Evolutionary conservation across 2,113 vertebrate species (phyloP), one percentile per base, ranked within the genome.

Genomic region (Terrapene triunguis): DNA sequence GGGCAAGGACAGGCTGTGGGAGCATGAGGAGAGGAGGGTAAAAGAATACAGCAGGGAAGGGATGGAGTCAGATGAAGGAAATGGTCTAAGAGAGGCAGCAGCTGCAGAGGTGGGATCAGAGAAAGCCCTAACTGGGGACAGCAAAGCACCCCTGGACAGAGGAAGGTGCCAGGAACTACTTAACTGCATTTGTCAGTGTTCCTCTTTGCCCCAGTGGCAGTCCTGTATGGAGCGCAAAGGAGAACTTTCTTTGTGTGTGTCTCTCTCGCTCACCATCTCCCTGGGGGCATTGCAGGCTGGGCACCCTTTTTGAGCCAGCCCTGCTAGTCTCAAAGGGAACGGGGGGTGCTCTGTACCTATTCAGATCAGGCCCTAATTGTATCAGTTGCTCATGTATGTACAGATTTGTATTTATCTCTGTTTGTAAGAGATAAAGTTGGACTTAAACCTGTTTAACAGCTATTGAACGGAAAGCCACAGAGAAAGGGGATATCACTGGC

Each of bases 341-440:
- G 25, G 80, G 83, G 3, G 0, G 51, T 10, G 4, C 53, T 91
- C 44, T 88, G 42, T 50, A 79, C 32, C 12, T 89, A 53, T 79
- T 69, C 24, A 47, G 38, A 53, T 47, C 38, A 55, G 42, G 19
- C 48, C 9, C 42, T 0, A 2, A 9, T 38, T 82, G 48, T 92
- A 94, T 84, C 89, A 84, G 38, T 8, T 94, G 89, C 91, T 29
- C 44, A 14, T 74, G 2, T 57, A 57, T 87, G 87, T 93, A 72
- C 51, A 29, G 83, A 22, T 62, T 92, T n/a, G 57, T 82, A 50
- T 29, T 94, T 96, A 92, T 91, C 96, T 94, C 82, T 83, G 53
- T 53, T 85, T 11, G 59, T 62, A 17, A 38, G 48, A 72, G 97
- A 97, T 94, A 96, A 96, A 82, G 53, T 29, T 88, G 74, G 80